Base-by-base conservation (phyloP, 92 coral and sea anemone genomes). In the Zoanthus sociatus region DNA sequence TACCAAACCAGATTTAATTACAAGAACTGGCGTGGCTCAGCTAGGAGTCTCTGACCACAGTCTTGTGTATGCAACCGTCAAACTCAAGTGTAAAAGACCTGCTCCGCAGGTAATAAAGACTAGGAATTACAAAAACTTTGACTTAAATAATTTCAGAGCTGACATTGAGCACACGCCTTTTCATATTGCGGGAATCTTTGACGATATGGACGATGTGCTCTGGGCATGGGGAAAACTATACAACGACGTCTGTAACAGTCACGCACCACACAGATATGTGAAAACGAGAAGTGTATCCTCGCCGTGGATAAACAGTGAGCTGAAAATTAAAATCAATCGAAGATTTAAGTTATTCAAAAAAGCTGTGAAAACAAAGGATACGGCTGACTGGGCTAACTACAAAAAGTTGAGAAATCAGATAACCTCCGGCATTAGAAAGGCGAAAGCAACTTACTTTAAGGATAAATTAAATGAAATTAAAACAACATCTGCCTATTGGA, bases 1-100 rank as follows among this genome's bases (percentile, higher is more conserved):
- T 58, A 58, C 64, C 64, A 58, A 58, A 11, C 64, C 64, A 58
- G 64, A 58, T 58, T 14, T 12, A 58, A 58, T 58, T 58, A 58
- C 64, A 58, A 58, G 64, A 58, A 58, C 64, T 58, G 64, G 64
- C 64, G 64, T 58, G 16, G 16, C 64, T 58, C 64, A 58, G n/a
- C 16, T 84, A 66, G 72, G 88, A 7, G 44, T 82, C 54, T 81
- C 91, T 13, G 87, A 88, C 42, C 87, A 88, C 42, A 53, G 66
- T 15, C 44, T 83, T 73, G 84, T 84, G 56, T 79, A 81, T 58
- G 84, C 90, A 45, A 79, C 74, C 44, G 32, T 81, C 58, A 55
- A 71, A 8, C 88, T 87, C 3, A 45, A 44, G 44, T 17, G 68
- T 66, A 83, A 79, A 79, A 61, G 72, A 61, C 73, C 74, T 26